These are phyloP conservation scores for Geothlypis trichas DNA, from an alignment of 2,113 vertebrate genomes.

Conservation along the genomic window DNA sequence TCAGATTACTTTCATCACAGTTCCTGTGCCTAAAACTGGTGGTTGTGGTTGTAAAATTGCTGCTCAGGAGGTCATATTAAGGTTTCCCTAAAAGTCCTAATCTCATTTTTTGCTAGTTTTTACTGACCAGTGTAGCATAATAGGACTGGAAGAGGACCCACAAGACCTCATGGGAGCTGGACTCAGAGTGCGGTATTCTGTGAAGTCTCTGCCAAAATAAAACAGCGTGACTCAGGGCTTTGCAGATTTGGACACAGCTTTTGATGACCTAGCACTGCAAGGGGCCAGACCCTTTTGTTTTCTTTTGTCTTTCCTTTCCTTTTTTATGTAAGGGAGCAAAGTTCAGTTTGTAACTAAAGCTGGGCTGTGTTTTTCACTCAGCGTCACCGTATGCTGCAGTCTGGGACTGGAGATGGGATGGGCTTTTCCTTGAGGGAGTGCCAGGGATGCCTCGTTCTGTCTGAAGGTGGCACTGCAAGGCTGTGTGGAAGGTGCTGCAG, in stretches of 20 bases:
- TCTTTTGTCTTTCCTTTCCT: neutral
- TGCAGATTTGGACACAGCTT: neutral
- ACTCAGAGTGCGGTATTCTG: neutral
- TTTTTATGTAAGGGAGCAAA: neutral
- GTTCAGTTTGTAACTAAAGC: neutral
- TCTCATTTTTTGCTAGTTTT: neutral
- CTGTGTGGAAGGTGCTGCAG: neutral
- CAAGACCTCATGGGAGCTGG: neutral
- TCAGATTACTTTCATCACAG: neutral
- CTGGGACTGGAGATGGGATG: neutral
- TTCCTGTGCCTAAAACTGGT: neutral
- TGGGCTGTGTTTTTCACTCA: neutral
- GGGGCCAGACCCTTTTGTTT: neutral
- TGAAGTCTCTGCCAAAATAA: neutral
- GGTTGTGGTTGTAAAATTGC: neutral
- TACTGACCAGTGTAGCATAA: neutral
- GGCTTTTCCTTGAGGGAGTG: neutral
- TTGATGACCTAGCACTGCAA: neutral
- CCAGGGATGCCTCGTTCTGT: neutral
- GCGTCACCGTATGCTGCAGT: neutral
- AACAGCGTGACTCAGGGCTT: neutral
- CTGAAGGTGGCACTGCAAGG: slow-evolving; percentile 49
- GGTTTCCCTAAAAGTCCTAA: neutral
- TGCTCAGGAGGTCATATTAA: neutral
- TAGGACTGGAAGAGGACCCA: neutral